Evolutionary conservation across 2,888 invertebrate species (phyloP), one percentile per base, ranked within the genome.

Genomic region (Dynastes hyllus): DNA sequence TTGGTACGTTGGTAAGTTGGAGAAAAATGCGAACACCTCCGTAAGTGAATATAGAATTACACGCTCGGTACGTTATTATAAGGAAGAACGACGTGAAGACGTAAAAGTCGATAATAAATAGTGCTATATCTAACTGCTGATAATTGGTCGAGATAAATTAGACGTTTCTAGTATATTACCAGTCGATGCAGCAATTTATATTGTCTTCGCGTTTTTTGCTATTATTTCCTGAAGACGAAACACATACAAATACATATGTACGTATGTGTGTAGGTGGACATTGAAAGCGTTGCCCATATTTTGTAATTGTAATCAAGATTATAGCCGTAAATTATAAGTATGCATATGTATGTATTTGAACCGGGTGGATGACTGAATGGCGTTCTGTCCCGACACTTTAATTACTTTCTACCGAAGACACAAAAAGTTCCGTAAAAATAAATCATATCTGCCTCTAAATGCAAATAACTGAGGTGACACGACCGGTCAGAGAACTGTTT

Each of bases 271-370:
- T 88, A 85, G 88, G 88, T 84, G 88, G 88, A 88, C 88, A 84
- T 86, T 80, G 87, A 85, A 86, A 88, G 88, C 87, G 88, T 86
- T 85, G 85, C 84, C 85, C 87, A 87, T 88, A 88, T 88, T 88
- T 88, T 86, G 87, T 88, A 88, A 88, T 88, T 88, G 87, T 85
- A 88, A 88, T 88, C 88, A 88, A 88, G 87, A 88, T 88, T 87
- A 84, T 82, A 85, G 83, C 82, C 82, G 86, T 85, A 86, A 86
- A 86, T 87, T 87, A 86, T 85, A 84, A 85, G 87, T 82, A 69
- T 69, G 69, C 69, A 69, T 69, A 69, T 27, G 69, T 27, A 29
- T 37, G 76, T 76, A 80, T 69, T 69, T 80, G 85, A 16, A 73
- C 27, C 45, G 45, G 45, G 61, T 69, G 11, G 16, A 58, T 16